A percentile compares a stretch with the other conserved stretches of the same genome.
Conservation (phyloP, 2,797 vertebrate genomes). For the Falco columbarius region DNA sequence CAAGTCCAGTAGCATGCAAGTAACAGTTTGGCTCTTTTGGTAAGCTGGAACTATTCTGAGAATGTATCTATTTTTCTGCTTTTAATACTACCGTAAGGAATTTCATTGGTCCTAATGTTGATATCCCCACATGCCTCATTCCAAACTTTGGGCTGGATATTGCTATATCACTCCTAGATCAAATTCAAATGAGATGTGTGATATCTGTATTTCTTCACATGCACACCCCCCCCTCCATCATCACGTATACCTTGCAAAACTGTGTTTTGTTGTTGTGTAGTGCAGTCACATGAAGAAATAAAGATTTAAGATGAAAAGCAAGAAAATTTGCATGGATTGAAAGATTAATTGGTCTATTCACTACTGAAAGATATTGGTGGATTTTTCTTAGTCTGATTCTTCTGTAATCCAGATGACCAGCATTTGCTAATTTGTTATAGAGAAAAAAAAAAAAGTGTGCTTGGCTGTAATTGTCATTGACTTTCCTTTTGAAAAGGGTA, state of each 20-base stretch:
- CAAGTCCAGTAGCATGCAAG: background rate
- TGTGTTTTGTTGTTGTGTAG: background rate
- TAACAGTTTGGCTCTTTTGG: background rate
- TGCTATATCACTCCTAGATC: background rate
- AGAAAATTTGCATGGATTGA: background rate
- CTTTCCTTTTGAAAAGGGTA: background rate
- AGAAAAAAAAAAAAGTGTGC: background rate
- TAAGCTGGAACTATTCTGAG: background rate
- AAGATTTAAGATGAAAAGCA: background rate
- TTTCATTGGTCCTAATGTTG: background rate
- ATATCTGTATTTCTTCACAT: background rate
- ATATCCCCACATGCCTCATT: background rate
- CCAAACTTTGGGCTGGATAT: background rate
- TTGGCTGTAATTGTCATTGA: background rate
- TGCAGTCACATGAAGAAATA: background rate
- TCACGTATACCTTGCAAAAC: fast-evolving
- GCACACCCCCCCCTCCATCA: fast-evolving
- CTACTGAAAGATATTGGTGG: background rate
- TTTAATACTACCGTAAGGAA: background rate
- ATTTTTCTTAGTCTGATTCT: background rate
- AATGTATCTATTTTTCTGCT: background rate
- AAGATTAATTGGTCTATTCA: background rate
- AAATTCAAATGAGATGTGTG: background rate
- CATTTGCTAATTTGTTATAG: background rate
- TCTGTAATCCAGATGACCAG: background rate